Evolutionary conservation across 2,113 vertebrate species (phyloP).

Genomic region (Lepus americanus): DNA sequence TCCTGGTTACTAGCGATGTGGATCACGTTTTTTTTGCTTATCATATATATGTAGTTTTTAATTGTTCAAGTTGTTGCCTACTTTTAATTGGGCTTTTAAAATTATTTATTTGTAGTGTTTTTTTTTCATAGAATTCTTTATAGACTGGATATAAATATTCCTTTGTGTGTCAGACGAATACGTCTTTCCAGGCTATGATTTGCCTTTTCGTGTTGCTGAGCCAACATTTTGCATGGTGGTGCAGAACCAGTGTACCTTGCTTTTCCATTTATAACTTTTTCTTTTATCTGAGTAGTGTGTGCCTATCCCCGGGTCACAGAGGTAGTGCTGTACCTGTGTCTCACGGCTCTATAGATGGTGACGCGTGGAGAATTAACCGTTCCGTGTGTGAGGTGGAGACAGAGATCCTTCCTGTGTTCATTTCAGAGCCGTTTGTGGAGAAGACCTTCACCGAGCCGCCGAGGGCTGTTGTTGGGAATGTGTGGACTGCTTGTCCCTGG

Average conservation of each 20-base stretch:
- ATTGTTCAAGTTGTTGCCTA: not conserved
- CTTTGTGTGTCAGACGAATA: not conserved
- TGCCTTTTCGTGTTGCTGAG: conserved; percentile 39
- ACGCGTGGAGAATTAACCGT: not conserved
- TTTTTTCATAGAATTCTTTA: not conserved
- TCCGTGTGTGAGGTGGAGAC: not conserved
- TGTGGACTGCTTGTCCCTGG: not conserved
- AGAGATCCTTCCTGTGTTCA: not conserved
- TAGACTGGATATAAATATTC: not conserved
- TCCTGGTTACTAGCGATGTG: not conserved
- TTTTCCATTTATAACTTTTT: not conserved
- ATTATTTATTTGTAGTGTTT: not conserved
- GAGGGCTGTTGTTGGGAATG: not conserved
- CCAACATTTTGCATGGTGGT: conserved; percentile 2
- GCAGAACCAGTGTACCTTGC: not conserved
- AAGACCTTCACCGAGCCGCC: not conserved
- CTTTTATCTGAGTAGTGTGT: not conserved
- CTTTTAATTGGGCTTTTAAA: not conserved
- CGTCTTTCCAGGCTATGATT: not conserved
- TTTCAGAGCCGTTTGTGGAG: not conserved
- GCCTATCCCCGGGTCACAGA: not conserved
- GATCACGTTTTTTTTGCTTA: conserved; percentile 2
- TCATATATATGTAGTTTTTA: not conserved
- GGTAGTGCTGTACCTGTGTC: not conserved
- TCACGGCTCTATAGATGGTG: not conserved